A percentile compares a stretch with the other conserved stretches of the same genome.
phyloP scores from a whole-genome alignment of 2,113 vertebrate genomes.

The Pionites leucogaster region DNA sequence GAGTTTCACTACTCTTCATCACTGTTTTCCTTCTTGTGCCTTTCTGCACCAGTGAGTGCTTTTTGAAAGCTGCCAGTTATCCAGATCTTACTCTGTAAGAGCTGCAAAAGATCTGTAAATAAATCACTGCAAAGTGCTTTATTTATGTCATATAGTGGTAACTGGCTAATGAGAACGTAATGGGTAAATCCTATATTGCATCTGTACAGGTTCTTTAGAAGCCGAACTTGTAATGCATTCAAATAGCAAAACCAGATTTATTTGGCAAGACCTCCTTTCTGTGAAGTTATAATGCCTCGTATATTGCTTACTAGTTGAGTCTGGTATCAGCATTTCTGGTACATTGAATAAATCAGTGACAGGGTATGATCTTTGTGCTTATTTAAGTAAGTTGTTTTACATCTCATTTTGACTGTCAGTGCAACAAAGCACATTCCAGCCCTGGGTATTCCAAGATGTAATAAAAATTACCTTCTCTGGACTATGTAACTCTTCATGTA shows the following conservation, averaged over 20 bases:
- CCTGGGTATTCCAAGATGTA: neutral
- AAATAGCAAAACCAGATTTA: neutral
- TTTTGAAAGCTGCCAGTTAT: neutral
- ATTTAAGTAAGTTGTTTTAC: too few species aligned
- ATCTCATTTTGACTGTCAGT: neutral
- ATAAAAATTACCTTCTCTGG: neutral
- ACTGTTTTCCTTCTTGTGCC: neutral
- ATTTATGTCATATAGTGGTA: neutral
- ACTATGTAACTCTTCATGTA: accelerated
- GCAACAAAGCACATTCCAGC: neutral
- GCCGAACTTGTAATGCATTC: neutral
- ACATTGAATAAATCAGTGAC: neutral
- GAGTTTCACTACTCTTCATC: neutral
- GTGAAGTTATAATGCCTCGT: accelerated
- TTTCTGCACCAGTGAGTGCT: neutral
- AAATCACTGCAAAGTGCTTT: neutral
- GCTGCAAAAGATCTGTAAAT: neutral
- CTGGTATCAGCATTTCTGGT: neutral
- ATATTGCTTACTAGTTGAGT: neutral
- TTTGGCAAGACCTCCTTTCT: neutral
- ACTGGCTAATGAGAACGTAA: neutral
- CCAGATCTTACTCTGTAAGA: neutral
- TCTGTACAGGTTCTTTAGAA: neutral
- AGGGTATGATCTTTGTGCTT: neutral
- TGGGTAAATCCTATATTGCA: neutral